Conservation (phyloP, 2,888 invertebrate genomes). For the Drosophila barbarae region DNA sequence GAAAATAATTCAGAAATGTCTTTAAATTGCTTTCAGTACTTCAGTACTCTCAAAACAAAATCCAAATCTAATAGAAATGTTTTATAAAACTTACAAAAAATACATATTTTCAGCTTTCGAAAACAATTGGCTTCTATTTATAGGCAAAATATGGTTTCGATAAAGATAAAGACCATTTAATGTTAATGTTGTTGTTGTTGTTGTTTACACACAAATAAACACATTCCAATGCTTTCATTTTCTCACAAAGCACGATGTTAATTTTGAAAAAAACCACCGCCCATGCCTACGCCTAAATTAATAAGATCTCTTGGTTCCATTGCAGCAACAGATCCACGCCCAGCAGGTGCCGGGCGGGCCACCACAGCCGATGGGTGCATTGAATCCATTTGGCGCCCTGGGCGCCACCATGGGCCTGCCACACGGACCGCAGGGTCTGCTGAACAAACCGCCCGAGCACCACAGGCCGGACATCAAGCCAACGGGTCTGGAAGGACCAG, state of each 20-base stretch:
- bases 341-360: constrained; percentile 87
- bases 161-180: constrained; percentile 22
- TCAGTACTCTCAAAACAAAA: not conserved
- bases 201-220: constrained; percentile 54
- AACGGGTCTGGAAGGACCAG: constrained; percentile 81
- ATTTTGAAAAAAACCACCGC: not conserved
- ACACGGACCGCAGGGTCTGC: constrained; percentile 79
- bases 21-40: too few relatives aligned
- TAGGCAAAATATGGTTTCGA: constrained; percentile 3
- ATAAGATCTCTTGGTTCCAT: constrained; percentile 37
- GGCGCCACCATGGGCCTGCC: constrained; percentile 80
- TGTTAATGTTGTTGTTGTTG: constrained; percentile 62
- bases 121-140: not conserved
- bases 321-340: constrained; percentile 94
- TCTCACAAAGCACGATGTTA: constrained; percentile 37
- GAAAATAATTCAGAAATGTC: not conserved
- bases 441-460: constrained; percentile 80
- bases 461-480: constrained; percentile 80
- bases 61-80: not conserved
- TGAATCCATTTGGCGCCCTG: constrained; percentile 80
- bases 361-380: constrained; percentile 80
- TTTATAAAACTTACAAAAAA: not conserved
- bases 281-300: constrained; percentile 5
- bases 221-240: constrained; percentile 33
- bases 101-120: not conserved